Base-by-base conservation (phyloP, 2,113 vertebrate genomes). In the Spilogale gracilis region DNA sequence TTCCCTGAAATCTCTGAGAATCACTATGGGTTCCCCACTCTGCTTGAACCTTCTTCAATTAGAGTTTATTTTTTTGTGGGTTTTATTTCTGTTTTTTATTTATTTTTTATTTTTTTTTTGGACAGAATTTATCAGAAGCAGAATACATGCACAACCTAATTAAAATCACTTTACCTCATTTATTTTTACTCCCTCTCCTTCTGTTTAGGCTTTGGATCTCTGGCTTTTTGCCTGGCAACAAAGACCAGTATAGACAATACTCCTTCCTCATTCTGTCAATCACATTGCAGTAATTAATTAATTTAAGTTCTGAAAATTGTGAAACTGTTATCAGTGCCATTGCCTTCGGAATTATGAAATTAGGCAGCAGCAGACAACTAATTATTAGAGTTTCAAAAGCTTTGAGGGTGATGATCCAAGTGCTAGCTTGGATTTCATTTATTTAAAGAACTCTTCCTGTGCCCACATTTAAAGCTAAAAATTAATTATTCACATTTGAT, bases 281-380 rank as follows among this genome's bases (percentile, higher is more conserved):
- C 79, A 84, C 9, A 52, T 61, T 73, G 18, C 48, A 92, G 76
- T 78, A 90, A 91, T 91, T 96, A 92, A 97, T 98, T 95, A 97
- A 95, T 92, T 79, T 54, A 96, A 97, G 86, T 78, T 38, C 27
- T 95, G 56, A 93, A 86, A 60, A 69, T 73, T 90, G 91, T 95
- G 67, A 27, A 56, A 30, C 48, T 85, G 32, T 76, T 96, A 89
- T 94, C 94, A 89, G 67, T 71, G 27, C 9, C 30, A 71, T 50
- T 95, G 58, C 43, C 63, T 96, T 92, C 20, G 27, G 48, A 96
- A 58, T 93, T 89, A 96, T 89, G 63, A 97, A 97, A 95, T 25
- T 43, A 91, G 60, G 61, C 27, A 90, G 79, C 52, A 63, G 25
- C 17, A 89, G 87, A 88, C 83, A 95, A 95, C 83, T 94, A 95